Conservation (phyloP, 1,140 invertebrate genomes). For the Marisa cornuarietis region DNA sequence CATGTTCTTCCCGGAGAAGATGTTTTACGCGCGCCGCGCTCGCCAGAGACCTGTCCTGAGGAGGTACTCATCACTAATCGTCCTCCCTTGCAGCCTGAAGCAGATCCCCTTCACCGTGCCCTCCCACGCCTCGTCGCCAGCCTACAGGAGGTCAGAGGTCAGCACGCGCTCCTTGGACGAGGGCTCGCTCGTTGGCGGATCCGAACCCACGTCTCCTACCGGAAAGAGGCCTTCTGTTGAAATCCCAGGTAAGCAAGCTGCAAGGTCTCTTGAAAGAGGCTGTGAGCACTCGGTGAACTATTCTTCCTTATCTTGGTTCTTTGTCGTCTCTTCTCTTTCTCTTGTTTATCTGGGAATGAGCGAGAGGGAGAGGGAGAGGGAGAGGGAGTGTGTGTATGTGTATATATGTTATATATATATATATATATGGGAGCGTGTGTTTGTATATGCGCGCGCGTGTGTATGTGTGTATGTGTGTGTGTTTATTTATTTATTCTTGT, state of each 20-base stretch:
- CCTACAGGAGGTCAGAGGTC: conserved; percentile 14
- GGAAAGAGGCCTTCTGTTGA: conserved; percentile 58
- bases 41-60: conserved; percentile 28
- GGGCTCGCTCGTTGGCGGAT: conserved; percentile 34
- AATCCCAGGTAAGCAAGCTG: conserved; percentile 50
- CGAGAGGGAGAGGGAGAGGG: too few relatives aligned
- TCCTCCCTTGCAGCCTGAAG: conserved; percentile 57
- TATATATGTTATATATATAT: too few relatives aligned
- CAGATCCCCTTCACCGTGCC: conserved; percentile 62
- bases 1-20: conserved; percentile 12
- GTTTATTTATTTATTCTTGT: too few relatives aligned
- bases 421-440: too few relatives aligned
- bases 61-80: conserved; percentile 52
- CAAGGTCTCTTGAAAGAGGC: too few relatives aligned
- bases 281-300: too few relatives aligned
- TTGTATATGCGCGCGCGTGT: too few relatives aligned
- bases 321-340: too few relatives aligned
- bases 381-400: too few relatives aligned
- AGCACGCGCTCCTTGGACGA: conserved; percentile 32
- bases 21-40: conserved; percentile 10
- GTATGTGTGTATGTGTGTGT: too few relatives aligned
- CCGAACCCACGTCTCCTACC: conserved; percentile 53
- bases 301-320: too few relatives aligned
- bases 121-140: conserved; percentile 18
- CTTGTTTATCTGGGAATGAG: too few relatives aligned